Conservation (phyloP, 1,140 invertebrate genomes). For the Lordiphosa stackelbergi region DNA sequence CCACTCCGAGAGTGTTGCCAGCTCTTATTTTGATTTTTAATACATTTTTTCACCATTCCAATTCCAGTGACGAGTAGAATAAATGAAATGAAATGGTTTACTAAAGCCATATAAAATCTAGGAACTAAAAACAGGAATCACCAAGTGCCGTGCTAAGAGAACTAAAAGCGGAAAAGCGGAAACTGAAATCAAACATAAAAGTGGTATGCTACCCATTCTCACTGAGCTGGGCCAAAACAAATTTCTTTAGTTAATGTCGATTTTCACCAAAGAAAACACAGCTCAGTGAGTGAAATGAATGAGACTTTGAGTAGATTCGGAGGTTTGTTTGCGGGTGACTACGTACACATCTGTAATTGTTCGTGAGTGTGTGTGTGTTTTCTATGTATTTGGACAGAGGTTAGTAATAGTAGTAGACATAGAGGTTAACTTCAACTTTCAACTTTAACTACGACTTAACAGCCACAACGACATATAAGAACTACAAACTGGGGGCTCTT, state of each 20-base stretch:
- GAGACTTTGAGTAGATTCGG: slow-evolving; percentile 27
- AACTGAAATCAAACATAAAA: slow-evolving; percentile 38
- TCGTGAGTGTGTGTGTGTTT: slow-evolving; percentile 13
- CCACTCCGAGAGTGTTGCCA: too few relatives aligned
- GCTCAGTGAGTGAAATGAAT: too few relatives aligned
- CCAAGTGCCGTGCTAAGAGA: slow-evolving; percentile 32
- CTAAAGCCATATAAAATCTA: too few relatives aligned
- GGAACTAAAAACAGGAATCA: neutral
- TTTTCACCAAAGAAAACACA: too few relatives aligned
- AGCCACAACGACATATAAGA: slow-evolving; percentile 44
- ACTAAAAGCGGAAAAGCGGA: slow-evolving; percentile 20
- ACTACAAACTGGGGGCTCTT: slow-evolving; percentile 3
- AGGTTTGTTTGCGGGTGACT: slow-evolving; percentile 16
- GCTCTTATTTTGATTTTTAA: too few relatives aligned
- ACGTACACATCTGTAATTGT: slow-evolving; percentile 5
- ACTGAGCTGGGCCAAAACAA: too few relatives aligned
- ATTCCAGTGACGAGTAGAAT: too few relatives aligned
- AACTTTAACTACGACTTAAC: slow-evolving; percentile 46
- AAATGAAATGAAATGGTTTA: too few relatives aligned
- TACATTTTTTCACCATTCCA: too few relatives aligned
- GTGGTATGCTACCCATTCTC: slow-evolving; percentile 12
- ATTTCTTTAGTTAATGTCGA: too few relatives aligned
- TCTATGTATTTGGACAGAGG: slow-evolving; percentile 22
- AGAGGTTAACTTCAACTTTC: slow-evolving; percentile 45
- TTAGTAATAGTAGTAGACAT: slow-evolving; percentile 23